Evolutionary conservation across 2,113 vertebrate species (phyloP).

Genomic region (Fregetta grallaria): DNA sequence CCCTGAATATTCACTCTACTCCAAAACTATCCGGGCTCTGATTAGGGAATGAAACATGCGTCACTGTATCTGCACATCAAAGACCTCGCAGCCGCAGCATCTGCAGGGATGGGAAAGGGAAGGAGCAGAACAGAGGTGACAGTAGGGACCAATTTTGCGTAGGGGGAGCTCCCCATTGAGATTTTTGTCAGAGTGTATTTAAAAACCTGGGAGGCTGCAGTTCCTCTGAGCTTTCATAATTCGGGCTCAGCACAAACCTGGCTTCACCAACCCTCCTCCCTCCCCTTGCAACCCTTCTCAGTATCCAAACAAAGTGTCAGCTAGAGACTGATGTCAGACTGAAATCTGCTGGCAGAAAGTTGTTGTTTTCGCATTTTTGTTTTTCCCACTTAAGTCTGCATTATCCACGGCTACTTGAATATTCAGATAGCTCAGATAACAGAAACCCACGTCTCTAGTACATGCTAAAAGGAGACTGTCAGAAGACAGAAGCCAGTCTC

Average conservation of each 20-base stretch:
- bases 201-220: background rate
- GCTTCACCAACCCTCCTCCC: background rate
- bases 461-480: background rate
- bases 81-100: background rate
- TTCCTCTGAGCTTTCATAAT: background rate
- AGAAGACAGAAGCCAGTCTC: background rate
- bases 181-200: background rate
- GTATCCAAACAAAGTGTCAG: constrained; percentile 1
- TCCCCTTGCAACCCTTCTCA: background rate
- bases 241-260: background rate
- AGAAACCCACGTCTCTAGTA: background rate
- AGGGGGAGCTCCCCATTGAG: constrained; percentile 30
- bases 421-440: background rate
- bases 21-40: background rate
- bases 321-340: background rate
- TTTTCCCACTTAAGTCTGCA: background rate
- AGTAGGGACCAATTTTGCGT: background rate
- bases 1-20: background rate
- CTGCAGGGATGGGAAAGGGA: background rate
- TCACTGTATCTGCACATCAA: constrained; percentile 50
- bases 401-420: background rate
- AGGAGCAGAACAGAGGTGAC: background rate
- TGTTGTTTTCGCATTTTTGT: background rate
- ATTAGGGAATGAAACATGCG: background rate
- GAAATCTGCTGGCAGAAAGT: background rate